Evolutionary conservation across 2,797 vertebrate species (phyloP).

Genomic region (Glossophaga mutica): DNA sequence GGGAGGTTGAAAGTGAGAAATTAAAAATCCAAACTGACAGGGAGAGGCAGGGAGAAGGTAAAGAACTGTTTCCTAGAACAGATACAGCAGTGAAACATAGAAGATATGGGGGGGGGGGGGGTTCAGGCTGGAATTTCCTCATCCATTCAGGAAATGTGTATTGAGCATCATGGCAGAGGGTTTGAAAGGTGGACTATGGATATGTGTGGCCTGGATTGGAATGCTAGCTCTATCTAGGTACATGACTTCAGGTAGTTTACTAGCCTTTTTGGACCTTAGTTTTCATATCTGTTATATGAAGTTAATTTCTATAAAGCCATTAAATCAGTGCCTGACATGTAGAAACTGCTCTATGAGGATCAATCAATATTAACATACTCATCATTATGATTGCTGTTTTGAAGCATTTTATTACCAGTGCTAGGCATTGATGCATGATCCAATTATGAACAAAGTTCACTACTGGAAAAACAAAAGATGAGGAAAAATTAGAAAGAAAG

Average conservation of each 20-base stretch:
- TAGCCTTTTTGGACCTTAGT: neutral
- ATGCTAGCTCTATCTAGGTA: neutral
- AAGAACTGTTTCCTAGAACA: neutral
- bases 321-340: neutral
- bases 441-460: neutral
- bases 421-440: neutral
- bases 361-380: neutral
- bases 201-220: neutral
- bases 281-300: slow-evolving; percentile 10
- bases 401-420: slow-evolving; percentile 5
- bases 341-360: neutral
- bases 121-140: neutral
- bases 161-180: neutral
- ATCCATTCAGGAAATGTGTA: neutral
- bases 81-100: neutral
- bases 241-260: neutral
- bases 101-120: neutral
- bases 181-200: neutral
- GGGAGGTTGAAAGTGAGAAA: neutral
- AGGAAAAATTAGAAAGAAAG: neutral
- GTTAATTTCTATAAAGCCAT: neutral
- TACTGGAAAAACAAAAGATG: neutral
- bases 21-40: neutral
- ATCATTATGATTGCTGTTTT: neutral
- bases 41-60: neutral